These are phyloP conservation scores for Oryzias javanicus DNA, from an alignment of 2,113 vertebrate genomes.

Conservation along the genomic window DNA sequence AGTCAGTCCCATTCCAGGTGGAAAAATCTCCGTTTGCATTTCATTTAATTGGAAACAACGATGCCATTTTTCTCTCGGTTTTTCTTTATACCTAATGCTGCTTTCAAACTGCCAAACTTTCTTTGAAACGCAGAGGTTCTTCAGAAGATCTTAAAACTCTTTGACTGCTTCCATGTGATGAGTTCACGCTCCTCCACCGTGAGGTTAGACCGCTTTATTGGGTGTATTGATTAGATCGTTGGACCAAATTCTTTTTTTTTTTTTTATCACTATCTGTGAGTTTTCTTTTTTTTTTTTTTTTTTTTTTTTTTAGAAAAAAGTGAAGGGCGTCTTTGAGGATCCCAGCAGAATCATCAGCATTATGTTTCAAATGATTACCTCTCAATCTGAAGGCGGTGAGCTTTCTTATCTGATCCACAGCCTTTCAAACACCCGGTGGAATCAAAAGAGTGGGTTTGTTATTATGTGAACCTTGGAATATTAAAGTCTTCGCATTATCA, in stretches of 20 bases:
- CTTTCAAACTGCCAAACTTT: too few relatives aligned
- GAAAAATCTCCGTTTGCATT: too few relatives aligned
- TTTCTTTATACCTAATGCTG: too few relatives aligned
- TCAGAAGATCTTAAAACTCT: slow-evolving; percentile 19
- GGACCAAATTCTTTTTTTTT: slow-evolving; percentile 45
- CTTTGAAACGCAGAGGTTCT: too few relatives aligned
- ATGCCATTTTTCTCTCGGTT: too few relatives aligned
- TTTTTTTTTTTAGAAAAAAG: slow-evolving; percentile 42
- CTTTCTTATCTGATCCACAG: slow-evolving; percentile 34
- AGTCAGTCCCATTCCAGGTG: too few relatives aligned
- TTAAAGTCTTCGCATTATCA: slow-evolving; percentile 44
- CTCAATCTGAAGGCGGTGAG: slow-evolving; percentile 13
- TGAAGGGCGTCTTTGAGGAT: slow-evolving; percentile 49
- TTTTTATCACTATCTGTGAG: slow-evolving; percentile 64
- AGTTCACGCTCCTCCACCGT: slow-evolving; percentile 27
- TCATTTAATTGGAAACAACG: too few relatives aligned
- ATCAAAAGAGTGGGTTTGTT: slow-evolving; percentile 27
- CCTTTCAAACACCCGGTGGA: slow-evolving; percentile 13
- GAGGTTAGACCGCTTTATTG: slow-evolving; percentile 46
- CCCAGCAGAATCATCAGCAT: slow-evolving; percentile 44
- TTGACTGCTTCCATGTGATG: slow-evolving; percentile 10
- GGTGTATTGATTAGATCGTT: slow-evolving; percentile 57
- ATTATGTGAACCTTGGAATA: slow-evolving; percentile 28
- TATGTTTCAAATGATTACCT: slow-evolving; percentile 31
- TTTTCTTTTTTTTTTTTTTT: too few relatives aligned